These are phyloP conservation scores for Dicrostonyx torquatus DNA, from an alignment of 2,797 vertebrate genomes.

Conservation along the genomic window DNA sequence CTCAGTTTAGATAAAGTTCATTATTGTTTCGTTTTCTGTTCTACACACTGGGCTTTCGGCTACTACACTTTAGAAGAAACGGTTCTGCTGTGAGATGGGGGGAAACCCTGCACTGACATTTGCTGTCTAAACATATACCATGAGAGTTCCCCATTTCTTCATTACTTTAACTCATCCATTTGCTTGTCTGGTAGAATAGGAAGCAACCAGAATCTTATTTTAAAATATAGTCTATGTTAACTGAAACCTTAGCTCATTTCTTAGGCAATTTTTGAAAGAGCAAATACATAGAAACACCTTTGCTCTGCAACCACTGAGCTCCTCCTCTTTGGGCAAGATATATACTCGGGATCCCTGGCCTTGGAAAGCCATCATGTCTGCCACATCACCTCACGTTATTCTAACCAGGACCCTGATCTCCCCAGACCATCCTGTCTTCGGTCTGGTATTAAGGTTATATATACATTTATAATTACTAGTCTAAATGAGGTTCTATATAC, in stretches of 20 bases:
- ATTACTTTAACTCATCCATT: neutral
- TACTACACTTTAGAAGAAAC: neutral
- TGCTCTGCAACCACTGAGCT: slow-evolving; percentile 56
- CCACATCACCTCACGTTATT: fast-evolving
- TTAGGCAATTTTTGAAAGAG: slow-evolving; percentile 77
- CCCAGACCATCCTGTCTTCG: neutral
- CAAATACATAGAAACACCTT: slow-evolving; percentile 75
- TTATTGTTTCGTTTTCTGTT: neutral
- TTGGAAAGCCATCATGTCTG: neutral
- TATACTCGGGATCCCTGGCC: neutral
- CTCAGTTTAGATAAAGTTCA: neutral
- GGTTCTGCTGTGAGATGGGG: neutral
- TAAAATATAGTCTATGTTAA: slow-evolving; percentile 63
- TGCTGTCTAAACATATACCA: neutral
- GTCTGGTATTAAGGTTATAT: neutral
- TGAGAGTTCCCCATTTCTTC: neutral
- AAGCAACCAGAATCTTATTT: neutral
- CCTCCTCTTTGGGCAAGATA: neutral
- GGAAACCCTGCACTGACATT: neutral
- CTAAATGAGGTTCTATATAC: neutral
- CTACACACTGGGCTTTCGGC: neutral
- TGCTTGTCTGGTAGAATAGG: neutral
- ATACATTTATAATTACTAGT: neutral
- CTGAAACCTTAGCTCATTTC: slow-evolving; percentile 72
- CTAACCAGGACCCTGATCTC: neutral